phyloP scores from a whole-genome alignment of 2,113 vertebrate species.

The Takifugu flavidus region DNA sequence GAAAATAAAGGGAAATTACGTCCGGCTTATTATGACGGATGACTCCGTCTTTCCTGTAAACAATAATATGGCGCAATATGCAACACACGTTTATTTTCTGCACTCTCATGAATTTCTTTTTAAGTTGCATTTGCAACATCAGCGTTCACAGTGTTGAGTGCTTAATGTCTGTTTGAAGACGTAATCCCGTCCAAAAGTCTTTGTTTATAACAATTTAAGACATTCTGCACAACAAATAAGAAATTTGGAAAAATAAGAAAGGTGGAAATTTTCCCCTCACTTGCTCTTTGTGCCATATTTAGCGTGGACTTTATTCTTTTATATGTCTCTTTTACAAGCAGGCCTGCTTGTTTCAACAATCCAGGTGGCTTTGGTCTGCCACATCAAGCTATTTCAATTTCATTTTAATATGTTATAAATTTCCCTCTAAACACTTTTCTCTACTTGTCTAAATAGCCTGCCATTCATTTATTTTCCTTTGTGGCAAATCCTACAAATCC shows the following conservation, averaged over 20 bases:
- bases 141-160: not conserved
- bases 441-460: slow-evolving; percentile 34
- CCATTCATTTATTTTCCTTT: slow-evolving; percentile 35
- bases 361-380: slow-evolving; percentile 42
- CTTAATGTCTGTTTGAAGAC: not conserved
- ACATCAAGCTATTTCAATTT: slow-evolving; percentile 39
- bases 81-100: not conserved
- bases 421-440: slow-evolving; percentile 37
- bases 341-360: slow-evolving; percentile 10
- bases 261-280: slow-evolving; percentile 12
- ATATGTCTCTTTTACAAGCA: slow-evolving; percentile 18
- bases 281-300: slow-evolving; percentile 8
- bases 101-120: too few species aligned
- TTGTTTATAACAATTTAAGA: not conserved
- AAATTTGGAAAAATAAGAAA: slow-evolving; percentile 7
- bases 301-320: slow-evolving; percentile 8
- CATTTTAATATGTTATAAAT: slow-evolving; percentile 40
- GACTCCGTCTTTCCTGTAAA: not conserved
- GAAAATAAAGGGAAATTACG: not conserved
- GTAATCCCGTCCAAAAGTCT: not conserved
- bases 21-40: not conserved
- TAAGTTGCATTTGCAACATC: not conserved
- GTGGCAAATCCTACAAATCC: slow-evolving; percentile 42
- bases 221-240: slow-evolving; percentile 9
- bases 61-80: not conserved